Base-by-base conservation (phyloP, 2,797 vertebrate genomes). In the Arrhamphus sclerolepis region DNA sequence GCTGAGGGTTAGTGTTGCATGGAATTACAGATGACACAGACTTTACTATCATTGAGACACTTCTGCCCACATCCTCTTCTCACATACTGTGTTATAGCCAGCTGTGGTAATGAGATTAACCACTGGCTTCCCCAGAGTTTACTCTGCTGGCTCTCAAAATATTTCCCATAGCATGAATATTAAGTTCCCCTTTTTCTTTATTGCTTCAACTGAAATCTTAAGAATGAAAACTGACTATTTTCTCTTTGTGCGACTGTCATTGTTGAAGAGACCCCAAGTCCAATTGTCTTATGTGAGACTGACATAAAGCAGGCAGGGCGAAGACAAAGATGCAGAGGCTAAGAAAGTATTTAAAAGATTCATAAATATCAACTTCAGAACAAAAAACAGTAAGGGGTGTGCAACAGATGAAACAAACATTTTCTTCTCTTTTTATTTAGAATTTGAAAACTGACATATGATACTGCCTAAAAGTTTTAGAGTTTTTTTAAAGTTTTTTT, bases 41-140 rank as follows among this genome's bases (percentile, higher is more conserved):
- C 58, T 74, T 42, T 31, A 11, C 58, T 77, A 19, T 71, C 46
- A 48, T 21, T 46, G 59, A 78, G 57, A 62, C 42, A 44, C 58
- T 47, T 62, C 18, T 21, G 9, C 56, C 54, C 51, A 65, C 74
- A 57, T 55, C 53, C 58, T 62, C 51, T 50, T 82, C 71, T 61
- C 70, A 60, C 54, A 47, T 40, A 64, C 40, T 48, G 60, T 38
- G 39, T 22, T 21, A 58, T 39, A 50, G 40, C 65, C 18, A 2
- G 26, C 62, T 71, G 65, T 38, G 62, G 63, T 76, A 66, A 77
- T 66, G 62, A 48, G 71, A 86, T 82, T 80, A 76, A 72, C 59
- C 46, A 40, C 64, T 43, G 49, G 59, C 51, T 70, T 41, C 47
- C 44, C 21, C 11, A 50, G n/a, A 66, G 53, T 46, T 63, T 11